These are phyloP conservation scores for Sebastes kiyomatsui DNA, from an alignment of 2,797 vertebrate genomes.

Conservation along the genomic window DNA sequence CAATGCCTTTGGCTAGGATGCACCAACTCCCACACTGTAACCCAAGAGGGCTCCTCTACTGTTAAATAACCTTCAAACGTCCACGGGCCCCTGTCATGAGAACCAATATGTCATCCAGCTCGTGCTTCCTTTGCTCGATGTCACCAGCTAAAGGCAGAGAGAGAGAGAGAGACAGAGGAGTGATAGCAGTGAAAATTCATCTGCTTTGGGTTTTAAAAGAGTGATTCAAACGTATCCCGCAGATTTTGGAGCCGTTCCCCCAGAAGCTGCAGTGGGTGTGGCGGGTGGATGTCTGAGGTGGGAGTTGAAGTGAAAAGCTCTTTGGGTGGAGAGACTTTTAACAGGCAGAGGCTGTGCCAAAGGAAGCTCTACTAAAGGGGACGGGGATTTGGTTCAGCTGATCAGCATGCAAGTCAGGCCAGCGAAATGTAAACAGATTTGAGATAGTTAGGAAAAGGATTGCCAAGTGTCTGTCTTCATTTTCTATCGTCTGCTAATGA, in stretches of 20 bases:
- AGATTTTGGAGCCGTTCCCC: slow-evolving; percentile 24
- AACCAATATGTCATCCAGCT: slow-evolving; percentile 49
- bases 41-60: slow-evolving; percentile 42
- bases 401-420: not conserved
- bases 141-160: slow-evolving; percentile 42
- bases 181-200: slow-evolving; percentile 4
- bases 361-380: not conserved
- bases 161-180: not conserved
- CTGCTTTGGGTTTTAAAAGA: slow-evolving; percentile 36
- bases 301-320: slow-evolving; percentile 16
- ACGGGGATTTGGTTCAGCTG: not conserved
- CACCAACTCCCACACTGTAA: slow-evolving; percentile 54
- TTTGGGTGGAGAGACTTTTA: slow-evolving; percentile 6
- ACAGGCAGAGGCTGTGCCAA: not conserved
- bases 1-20: slow-evolving; percentile 33
- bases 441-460: not conserved
- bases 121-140: slow-evolving; percentile 45
- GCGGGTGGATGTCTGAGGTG: slow-evolving; percentile 39
- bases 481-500: slow-evolving; percentile 8
- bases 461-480: not conserved
- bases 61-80: slow-evolving; percentile 61
- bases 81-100: slow-evolving; percentile 52
- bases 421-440: not conserved
- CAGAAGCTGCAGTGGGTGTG: slow-evolving; percentile 24
- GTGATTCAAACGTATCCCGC: slow-evolving; percentile 34